These are phyloP conservation scores for Petromus typicus DNA, from an alignment of 2,113 vertebrate genomes.

Conservation along the genomic window DNA sequence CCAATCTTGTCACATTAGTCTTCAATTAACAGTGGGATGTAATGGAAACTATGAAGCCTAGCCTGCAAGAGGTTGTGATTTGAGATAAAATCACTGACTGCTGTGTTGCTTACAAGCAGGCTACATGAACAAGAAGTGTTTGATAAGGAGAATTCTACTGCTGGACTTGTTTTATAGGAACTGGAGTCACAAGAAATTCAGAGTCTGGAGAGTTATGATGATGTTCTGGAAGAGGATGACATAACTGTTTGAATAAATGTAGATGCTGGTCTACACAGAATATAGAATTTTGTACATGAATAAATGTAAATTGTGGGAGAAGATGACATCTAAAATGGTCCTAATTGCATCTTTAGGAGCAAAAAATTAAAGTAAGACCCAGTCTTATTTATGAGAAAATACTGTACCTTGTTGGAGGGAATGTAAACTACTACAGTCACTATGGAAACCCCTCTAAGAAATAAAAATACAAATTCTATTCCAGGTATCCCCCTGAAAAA, in stretches of 20 bases:
- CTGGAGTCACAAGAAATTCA: background rate
- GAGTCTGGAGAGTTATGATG: background rate
- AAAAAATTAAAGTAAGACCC: background rate
- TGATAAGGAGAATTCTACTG: background rate
- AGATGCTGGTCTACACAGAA: background rate
- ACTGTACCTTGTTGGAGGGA: background rate
- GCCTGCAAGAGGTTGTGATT: background rate
- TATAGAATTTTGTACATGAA: background rate
- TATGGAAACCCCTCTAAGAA: background rate
- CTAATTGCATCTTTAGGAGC: background rate
- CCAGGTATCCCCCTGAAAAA: background rate
- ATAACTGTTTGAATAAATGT: background rate
- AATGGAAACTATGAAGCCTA: background rate
- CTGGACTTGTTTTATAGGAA: background rate
- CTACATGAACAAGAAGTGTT: background rate
- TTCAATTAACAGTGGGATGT: background rate
- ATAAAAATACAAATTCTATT: background rate
- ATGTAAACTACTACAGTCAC: background rate
- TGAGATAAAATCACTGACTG: background rate
- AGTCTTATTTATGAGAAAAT: background rate
- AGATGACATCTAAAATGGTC: background rate
- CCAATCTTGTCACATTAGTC: background rate
- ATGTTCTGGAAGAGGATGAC: background rate
- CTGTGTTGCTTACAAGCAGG: background rate
- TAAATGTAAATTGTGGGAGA: background rate